These are phyloP conservation scores for Drosophila merina DNA, from an alignment of 2,888 invertebrate species.

Conservation along the genomic window DNA sequence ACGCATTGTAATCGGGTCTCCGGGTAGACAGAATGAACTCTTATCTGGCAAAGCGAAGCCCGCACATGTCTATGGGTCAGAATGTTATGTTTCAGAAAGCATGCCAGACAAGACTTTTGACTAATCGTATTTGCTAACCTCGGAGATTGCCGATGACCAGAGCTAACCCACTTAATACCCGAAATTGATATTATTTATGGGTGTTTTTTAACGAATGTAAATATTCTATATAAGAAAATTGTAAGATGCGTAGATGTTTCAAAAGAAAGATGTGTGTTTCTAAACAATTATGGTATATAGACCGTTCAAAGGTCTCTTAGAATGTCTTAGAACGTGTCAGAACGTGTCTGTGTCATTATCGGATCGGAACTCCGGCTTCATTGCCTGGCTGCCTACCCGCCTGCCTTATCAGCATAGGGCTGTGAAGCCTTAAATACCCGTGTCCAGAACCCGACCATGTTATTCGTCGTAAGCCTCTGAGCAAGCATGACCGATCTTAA, in stretches of 20 bases:
- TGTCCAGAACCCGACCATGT: background rate
- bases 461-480: constrained; percentile 42
- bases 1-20: background rate
- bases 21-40: background rate
- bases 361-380: background rate
- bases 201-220: too few relatives aligned
- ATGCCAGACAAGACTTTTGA: constrained; percentile 27
- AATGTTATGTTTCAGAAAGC: background rate
- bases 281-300: background rate
- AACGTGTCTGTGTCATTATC: constrained; percentile 3
- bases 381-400: background rate
- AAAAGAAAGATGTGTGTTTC: background rate
- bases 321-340: constrained; percentile 1
- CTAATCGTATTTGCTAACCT: constrained; percentile 25
- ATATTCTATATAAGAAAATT: too few relatives aligned
- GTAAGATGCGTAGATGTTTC: too few relatives aligned
- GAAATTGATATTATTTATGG: too few relatives aligned
- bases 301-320: background rate
- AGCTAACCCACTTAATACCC: constrained; percentile 8
- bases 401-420: constrained; percentile 34
- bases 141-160: constrained; percentile 29
- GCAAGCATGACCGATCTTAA: constrained; percentile 83
- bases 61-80: constrained; percentile 50
- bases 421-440: constrained; percentile 52
- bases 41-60: constrained; percentile 24